These are phyloP conservation scores for Tokudaia tokunoshimensis DNA, from an alignment of 2,797 vertebrate species.

Conservation along the genomic window DNA sequence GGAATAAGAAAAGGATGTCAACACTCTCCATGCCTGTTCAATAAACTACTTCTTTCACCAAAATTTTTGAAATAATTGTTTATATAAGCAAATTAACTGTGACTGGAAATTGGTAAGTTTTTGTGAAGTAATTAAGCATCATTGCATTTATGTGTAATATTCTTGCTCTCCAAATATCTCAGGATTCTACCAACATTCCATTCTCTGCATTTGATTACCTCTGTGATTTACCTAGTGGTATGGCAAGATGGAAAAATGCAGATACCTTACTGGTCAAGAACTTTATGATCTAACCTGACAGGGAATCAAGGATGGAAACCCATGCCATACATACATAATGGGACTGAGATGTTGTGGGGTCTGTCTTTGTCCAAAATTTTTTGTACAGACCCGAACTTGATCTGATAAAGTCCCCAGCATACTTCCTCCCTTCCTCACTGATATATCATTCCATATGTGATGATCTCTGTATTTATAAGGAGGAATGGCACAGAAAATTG, in stretches of 20 bases:
- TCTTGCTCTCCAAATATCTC: background rate
- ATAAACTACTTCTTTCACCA: background rate
- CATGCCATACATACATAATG: no score
- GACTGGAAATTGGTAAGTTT: background rate
- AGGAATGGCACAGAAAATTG: background rate
- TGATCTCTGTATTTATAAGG: background rate
- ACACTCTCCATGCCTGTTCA: background rate
- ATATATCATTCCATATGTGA: background rate
- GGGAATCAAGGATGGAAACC: accelerated
- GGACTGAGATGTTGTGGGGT: accelerated
- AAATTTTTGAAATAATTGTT: background rate
- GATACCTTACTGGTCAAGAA: no score
- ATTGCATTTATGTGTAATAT: background rate
- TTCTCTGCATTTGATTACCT: constrained; percentile 14
- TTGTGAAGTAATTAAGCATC: background rate
- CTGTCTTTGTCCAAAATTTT: background rate
- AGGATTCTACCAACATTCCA: background rate
- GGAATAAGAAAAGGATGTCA: background rate
- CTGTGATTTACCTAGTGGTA: background rate
- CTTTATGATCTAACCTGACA: background rate
- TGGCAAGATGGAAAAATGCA: accelerated
- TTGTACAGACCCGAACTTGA: background rate
- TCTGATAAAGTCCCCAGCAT: background rate
- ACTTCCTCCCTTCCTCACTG: no score
- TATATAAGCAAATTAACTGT: background rate